Evolutionary conservation across 2,888 invertebrate species (phyloP), one percentile per base, ranked within the genome.

Genomic region (Aricia artaxerxes): DNA sequence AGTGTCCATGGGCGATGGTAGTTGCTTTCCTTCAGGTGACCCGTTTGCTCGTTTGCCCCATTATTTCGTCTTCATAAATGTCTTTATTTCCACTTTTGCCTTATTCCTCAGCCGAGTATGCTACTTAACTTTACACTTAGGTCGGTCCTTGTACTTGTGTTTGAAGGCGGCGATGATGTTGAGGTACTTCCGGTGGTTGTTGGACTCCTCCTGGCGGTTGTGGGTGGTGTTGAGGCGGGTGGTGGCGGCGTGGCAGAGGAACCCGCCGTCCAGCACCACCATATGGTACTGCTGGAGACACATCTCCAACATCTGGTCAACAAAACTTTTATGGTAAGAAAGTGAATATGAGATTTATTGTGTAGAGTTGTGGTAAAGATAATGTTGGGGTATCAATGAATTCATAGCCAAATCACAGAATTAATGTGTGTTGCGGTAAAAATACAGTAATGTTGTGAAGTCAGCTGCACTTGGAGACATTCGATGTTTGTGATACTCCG

Each of bases 251-350:
- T 97, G 97, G 49, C 97, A 96, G 73, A 97, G 94, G 86, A 97
- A 97, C 0, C 96, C 97, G 40, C 97, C 96, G 83, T 97, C 97
- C 77, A 97, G 89, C 4, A 97, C 95, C 81, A 97, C 95, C 88
- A 97, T 95, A 77, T 96, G 95, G 88, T 97, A 97, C 83, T 96
- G 95, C 88, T 96, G 94, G 81, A 97, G 95, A 88, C 97, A 97
- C 94, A 97, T 95, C 89, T 97, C 97, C 86, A 97, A 91, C 97
- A 97, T 97, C 97, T 97, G 89, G 1, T 69, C 3, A 35, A 69
- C 4, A 4, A 13, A 13, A 35, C 4, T 13, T 57, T 69, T 35
- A 35, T 35, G 1, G 7, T 9, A 24, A 7, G 16, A 11, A 53
- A 13, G 13, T 13, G 13, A 53, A 53, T 53, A 53, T 24, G n/a